Base-by-base conservation (phyloP, 2,113 vertebrate species). In the Circaetus cinerascens region DNA sequence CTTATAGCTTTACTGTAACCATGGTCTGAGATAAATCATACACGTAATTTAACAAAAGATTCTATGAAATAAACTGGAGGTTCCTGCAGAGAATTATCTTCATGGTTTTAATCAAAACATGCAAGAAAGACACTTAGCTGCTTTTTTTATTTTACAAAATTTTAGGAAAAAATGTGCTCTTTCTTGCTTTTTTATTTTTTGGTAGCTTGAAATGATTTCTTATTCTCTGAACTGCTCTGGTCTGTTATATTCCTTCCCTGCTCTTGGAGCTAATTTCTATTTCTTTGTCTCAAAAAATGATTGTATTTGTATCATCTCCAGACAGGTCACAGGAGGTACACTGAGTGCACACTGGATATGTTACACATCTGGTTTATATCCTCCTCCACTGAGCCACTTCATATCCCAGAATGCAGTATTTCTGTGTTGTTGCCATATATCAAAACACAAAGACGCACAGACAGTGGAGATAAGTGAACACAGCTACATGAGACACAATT, bases 351-450 rank as follows among this genome's bases (percentile, higher is more conserved):
- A 40, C 38, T 71, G 83, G 86, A 30, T 91, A 55, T 10, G 51
- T 86, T 81, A 67, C 86, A 93, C 89, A 91, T 96, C 95, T 95
- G 95, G 92, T 96, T 96, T 94, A 82, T 82, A 93, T 94, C 93
- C 90, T 60, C 29, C 77, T 96, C 66, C 87, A 84, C 67, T 16
- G 74, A 91, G 92, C 90, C 84, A 16, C 90, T 76, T 85, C 77
- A 40, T 26, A 85, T 60, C 74, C 81, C 93, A 87, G 62, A 78
- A 57, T 79, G 84, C 87, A 75, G 56, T 5, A 75, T 85, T 95
- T 75, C 77, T 91, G 66, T 76, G 27, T 30, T 45, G 51, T 34
- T 96, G 81, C 53, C 69, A 68, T 91, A 72, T 78, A 96, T 95
- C 95, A 95, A 85, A 93, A 53, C 72, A 69, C 11, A 40, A 43